Evolutionary conservation across 2,113 vertebrate genomes (phyloP), one percentile per base, ranked within the genome.

Genomic region (Motacilla alba): DNA sequence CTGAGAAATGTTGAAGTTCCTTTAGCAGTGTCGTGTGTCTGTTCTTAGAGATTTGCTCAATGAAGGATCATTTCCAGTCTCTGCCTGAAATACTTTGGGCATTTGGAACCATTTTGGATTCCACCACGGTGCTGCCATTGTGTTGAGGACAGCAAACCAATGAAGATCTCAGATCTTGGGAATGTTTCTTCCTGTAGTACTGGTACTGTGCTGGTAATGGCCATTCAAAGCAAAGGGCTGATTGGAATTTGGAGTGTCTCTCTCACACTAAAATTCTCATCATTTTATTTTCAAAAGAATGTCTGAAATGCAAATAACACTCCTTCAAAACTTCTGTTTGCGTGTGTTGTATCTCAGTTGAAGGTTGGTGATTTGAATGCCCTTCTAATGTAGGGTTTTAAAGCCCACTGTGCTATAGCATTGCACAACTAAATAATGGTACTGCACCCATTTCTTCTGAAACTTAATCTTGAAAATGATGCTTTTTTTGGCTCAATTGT

Each of bases 1-100:
- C 8, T 14, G 23, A 50, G 43, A 74, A 77, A 30, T 0, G 0
- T 26, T 10, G 0, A 70, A 50, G 26, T n/a, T 60, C 13, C 21
- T 31, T 58, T 18, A 44, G 70, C 10, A 39, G 11, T 31, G 5
- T 49, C 50, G 0, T 64, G 21, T 55, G 9, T n/a, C 41, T 76
- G 14, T 46, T 85, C 46, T 73, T 73, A 8, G n/a, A 35, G 41
- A n/a, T 59, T 73, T 83, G 19, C 56, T 74, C 39, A 26, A 0
- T 74, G 68, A 59, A 50, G 43, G 72, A 74, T 47, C 11, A 13
- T 21, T 76, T 83, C 28, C 43, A 58, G 15, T 62, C 30, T 73
- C n/a, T 55, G 11, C 59, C 30, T 77, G 67, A 60, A 69, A 30
- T 74, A 39, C 6, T 35, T 50, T 5, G 26, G 67, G 23, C 41